Evolutionary conservation across 2,797 vertebrate genomes (phyloP).

Genomic region (Pangasius larnaudii): DNA sequence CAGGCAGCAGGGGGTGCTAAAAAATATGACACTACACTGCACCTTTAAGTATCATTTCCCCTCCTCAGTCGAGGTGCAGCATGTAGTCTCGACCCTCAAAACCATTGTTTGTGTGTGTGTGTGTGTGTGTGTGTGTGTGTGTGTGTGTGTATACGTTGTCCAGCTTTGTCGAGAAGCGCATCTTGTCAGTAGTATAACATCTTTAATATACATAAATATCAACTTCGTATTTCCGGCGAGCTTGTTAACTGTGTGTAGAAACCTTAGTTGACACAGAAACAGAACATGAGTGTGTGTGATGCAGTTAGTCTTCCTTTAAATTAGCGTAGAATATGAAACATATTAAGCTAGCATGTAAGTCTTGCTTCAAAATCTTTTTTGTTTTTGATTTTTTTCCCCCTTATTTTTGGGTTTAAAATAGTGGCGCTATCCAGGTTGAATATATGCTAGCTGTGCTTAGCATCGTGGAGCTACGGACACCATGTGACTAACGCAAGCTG

Average conservation of each 20-base stretch:
- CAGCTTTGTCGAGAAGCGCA: not conserved
- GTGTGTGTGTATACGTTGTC: not conserved
- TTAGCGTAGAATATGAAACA: not conserved
- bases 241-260: not conserved
- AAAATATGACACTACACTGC: not conserved
- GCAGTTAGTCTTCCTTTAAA: not conserved
- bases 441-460: constrained; percentile 2
- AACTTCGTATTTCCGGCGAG: not conserved
- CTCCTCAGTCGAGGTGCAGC: not conserved
- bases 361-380: too few relatives aligned
- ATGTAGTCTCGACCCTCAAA: not conserved
- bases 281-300: not conserved
- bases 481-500: not conserved
- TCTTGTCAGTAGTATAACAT: not conserved
- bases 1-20: constrained; percentile 5
- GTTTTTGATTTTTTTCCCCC: not conserved
- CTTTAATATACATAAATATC: not conserved
- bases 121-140: constrained; percentile 1
- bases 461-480: not conserved
- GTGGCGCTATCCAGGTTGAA: too few relatives aligned
- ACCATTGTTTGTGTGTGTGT: not conserved
- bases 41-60: not conserved
- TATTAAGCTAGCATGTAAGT: not conserved
- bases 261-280: not conserved
- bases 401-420: not conserved